Evolutionary conservation across 1,140 invertebrate species (phyloP).

Genomic region (Drosophila subpulchrella): DNA sequence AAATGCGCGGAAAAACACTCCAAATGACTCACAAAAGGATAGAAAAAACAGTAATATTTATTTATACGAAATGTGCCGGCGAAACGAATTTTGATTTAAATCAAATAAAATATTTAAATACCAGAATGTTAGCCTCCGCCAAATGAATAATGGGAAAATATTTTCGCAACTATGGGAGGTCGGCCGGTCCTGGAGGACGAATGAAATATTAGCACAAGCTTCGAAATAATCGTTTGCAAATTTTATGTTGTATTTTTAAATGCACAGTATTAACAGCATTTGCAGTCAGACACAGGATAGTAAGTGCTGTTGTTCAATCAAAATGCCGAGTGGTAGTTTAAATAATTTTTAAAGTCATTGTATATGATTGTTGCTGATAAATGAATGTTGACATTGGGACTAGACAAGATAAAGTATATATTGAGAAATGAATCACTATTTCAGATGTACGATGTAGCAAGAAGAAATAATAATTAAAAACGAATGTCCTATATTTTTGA

Average conservation of each 20-base stretch:
- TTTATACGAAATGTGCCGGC: conserved; percentile 27
- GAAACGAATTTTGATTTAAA: conserved; percentile 36
- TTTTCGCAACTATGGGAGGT: conserved; percentile 37
- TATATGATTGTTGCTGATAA: not conserved
- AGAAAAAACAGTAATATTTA: conserved; percentile 29
- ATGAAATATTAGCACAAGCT: conserved; percentile 40
- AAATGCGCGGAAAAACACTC: conserved; percentile 68
- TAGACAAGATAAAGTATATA: too few relatives aligned
- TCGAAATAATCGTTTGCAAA: conserved; percentile 22
- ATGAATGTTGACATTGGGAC: too few relatives aligned
- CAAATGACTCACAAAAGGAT: conserved; percentile 65
- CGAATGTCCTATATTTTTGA: not conserved
- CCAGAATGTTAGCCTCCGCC: conserved; percentile 24
- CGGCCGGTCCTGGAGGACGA: not conserved
- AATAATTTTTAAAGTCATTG: not conserved
- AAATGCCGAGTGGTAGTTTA: not conserved
- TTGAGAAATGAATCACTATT: too few relatives aligned
- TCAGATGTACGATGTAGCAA: too few relatives aligned
- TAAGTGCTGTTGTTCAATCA: not conserved
- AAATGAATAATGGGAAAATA: conserved; percentile 29
- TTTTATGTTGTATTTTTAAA: conserved; percentile 6
- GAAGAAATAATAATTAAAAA: too few relatives aligned
- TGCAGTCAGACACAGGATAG: conserved; percentile 12
- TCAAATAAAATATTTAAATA: conserved; percentile 53
- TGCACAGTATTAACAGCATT: conserved; percentile 6